Evolutionary conservation across 2,888 invertebrate species (phyloP), one percentile per base, ranked within the genome.

Genomic region (Apodemia duryi): DNA sequence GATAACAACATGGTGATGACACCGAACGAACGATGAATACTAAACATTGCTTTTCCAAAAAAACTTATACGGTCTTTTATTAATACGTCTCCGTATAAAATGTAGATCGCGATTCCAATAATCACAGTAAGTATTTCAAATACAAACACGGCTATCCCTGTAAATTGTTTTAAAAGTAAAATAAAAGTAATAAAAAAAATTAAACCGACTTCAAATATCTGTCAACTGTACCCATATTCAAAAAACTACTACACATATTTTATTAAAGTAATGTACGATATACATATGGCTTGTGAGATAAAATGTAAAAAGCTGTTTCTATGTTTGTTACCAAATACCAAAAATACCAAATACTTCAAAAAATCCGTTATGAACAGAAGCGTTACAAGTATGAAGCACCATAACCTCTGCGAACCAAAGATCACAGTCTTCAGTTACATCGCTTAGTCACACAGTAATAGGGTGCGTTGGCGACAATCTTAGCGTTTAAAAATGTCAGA

Each of bases 11-110:
- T 74, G 0, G 76, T 64, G 0, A 75, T 21, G 0, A 76, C 13
- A 11, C 78, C 80, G 3, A 75, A 63, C 3, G 65, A 1, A n/a
- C 70, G 65, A 62, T 81, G 80, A 41, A 70, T n/a, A 41, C 60
- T 61, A 9, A 66, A 66, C 46, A 71, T 21, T 10, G 46, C 28
- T 11, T 62, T 41, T 10, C 64, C 64, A 11, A 65, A 38, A 2
- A 13, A 6, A 29, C 63, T 64, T 32, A 61, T 35, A 6, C 64
- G 54, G 13, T 63, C 49, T 32, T 64, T 61, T 13, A 61, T 11
- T 21, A 57, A 43, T 3, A 52, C 9, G 2, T 35, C 51, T 2
- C 64, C 63, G 2, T 32, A 63, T 60, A 67, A 68, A 21, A 63
- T 66, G 54, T 66, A 66, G 21, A 71, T 41, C 41, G 65, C 67